Percentiles rank a stretch among this genome's conserved stretches.
Evolutionary conservation across 2,113 vertebrate species (phyloP).

Genomic region (Eptatretus burgeri): DNA sequence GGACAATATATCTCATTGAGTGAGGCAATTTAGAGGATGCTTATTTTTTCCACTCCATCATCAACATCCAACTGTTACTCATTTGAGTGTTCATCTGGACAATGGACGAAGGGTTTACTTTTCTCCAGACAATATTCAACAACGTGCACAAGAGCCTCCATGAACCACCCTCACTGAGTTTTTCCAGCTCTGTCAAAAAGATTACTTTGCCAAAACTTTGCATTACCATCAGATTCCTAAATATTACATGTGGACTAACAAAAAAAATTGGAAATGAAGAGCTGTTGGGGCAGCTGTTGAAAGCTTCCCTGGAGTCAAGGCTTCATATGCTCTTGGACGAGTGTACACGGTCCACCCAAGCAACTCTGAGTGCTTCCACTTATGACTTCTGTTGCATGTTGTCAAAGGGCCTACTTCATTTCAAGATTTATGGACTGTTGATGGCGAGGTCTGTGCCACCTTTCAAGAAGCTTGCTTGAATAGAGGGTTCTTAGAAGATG

Average conservation of each 20-base stretch:
- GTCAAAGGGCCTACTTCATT: not conserved
- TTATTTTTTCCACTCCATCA: not conserved
- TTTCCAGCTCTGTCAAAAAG: too few species aligned
- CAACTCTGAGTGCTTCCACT: too few species aligned
- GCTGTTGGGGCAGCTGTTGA: not conserved
- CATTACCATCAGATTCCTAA: not conserved
- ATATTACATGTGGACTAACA: not conserved
- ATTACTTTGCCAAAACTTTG: too few species aligned
- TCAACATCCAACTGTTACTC: not conserved
- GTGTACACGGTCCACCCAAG: too few species aligned
- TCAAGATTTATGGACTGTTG: not conserved
- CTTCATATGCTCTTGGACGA: not conserved
- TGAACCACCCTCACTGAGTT: too few species aligned
- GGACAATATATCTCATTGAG: too few species aligned
- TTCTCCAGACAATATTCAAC: not conserved
- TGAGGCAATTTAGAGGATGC: not conserved
- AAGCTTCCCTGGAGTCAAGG: not conserved
- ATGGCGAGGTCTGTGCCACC: not conserved
- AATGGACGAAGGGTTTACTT: not conserved
- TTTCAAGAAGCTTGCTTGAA: not conserved
- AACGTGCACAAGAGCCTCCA: not conserved
- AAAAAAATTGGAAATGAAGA: not conserved
- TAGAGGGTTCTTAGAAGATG: not conserved
- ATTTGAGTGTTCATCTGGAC: not conserved
- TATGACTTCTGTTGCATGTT: too few species aligned